These are phyloP conservation scores for Bombus pascuorum DNA, from an alignment of 1,140 invertebrate species.

Conservation along the genomic window DNA sequence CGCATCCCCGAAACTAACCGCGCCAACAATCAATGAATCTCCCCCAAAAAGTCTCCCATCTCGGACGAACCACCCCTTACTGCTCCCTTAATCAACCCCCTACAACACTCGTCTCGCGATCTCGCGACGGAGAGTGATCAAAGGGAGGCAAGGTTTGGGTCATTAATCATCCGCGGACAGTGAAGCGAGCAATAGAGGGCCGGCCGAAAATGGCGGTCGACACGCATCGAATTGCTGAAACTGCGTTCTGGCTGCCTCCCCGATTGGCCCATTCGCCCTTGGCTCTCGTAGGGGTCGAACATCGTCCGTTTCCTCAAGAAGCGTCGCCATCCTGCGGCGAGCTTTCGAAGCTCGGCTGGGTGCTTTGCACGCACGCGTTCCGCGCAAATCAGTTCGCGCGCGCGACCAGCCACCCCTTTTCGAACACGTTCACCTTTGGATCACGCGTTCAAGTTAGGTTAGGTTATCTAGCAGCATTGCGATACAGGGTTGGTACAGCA, in stretches of 20 bases:
- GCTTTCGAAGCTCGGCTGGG: slow-evolving; percentile 51
- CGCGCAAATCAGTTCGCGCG: no score
- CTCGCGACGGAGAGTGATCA: neutral
- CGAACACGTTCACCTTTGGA: neutral
- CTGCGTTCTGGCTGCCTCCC: slow-evolving; percentile 29
- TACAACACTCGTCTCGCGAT: neutral
- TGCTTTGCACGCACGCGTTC: slow-evolving; percentile 34
- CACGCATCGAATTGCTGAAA: slow-evolving; percentile 56
- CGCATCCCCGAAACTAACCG: neutral
- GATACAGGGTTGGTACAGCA: no score
- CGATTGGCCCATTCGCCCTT: slow-evolving; percentile 65
- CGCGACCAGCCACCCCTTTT: neutral
- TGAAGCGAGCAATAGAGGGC: slow-evolving; percentile 29
- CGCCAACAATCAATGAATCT: neutral
- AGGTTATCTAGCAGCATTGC: neutral
- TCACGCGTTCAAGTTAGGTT: neutral
- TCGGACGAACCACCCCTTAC: neutral
- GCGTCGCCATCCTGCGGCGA: slow-evolving; percentile 75
- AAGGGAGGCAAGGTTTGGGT: neutral
- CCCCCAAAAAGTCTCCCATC: neutral
- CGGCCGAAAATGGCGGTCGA: slow-evolving; percentile 62
- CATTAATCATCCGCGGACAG: slow-evolving; percentile 38
- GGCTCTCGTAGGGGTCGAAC: slow-evolving; percentile 48
- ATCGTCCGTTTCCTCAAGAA: slow-evolving; percentile 30
- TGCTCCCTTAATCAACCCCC: neutral